Evolutionary conservation across 2,888 invertebrate species (phyloP).

Genomic region (Julus scanicus): DNA sequence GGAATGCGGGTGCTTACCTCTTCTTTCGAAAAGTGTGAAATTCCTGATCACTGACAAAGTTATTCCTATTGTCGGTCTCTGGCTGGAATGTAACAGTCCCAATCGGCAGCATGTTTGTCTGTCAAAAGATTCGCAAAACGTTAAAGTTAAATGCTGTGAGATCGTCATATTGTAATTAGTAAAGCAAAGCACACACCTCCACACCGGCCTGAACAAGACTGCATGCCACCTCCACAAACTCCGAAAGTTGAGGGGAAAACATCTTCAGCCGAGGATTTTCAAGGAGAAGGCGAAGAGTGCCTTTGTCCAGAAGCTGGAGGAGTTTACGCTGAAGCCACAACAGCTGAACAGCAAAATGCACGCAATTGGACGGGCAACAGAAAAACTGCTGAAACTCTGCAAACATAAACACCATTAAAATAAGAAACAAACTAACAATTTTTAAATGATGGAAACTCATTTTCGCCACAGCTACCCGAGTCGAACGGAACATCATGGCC

Average conservation of each 20-base stretch:
- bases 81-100: slow-evolving; percentile 82
- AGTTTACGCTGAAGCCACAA: slow-evolving; percentile 64
- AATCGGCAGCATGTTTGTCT: background rate
- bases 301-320: slow-evolving; percentile 73
- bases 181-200: background rate
- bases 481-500: background rate
- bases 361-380: slow-evolving; percentile 70
- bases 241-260: slow-evolving; percentile 71
- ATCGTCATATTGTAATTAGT: no score
- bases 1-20: slow-evolving; percentile 61
- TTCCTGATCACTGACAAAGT: slow-evolving; percentile 78
- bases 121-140: background rate
- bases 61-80: slow-evolving; percentile 85
- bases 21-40: slow-evolving; percentile 86
- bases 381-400: slow-evolving; percentile 11
- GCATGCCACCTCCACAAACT: slow-evolving; percentile 5
- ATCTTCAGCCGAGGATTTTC: slow-evolving; percentile 75
- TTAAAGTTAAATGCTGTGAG: background rate
- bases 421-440: background rate
- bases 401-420: background rate
- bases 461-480: background rate
- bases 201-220: background rate
- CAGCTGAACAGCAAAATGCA: slow-evolving; percentile 79
- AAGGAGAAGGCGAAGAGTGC: slow-evolving; percentile 75
- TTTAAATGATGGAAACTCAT: background rate